Evolutionary conservation across 2,888 invertebrate genomes (phyloP), one percentile per base, ranked within the genome.

Genomic region (Zelleria hepariella): DNA sequence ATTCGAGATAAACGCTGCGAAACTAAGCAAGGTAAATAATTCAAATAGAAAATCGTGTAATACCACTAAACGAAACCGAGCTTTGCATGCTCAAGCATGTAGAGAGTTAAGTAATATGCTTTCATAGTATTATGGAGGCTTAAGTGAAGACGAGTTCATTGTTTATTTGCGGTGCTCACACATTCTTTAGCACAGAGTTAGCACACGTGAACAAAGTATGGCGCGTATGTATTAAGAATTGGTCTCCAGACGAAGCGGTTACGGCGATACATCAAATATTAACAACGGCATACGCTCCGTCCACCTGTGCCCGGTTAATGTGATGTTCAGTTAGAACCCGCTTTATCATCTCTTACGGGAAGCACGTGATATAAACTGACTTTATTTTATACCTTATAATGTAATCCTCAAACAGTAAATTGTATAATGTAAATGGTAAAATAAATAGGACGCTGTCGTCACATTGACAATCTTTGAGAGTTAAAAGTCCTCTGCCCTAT

Each of bases 191-290:
- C 1, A 51, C 15, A 10, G 18, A 51, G 8, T 51, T 5, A 51
- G 23, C 10, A 23, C 23, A 21, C 5, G 23, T 54, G 18, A 54
- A 54, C 54, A 54, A 54, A 26, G 54, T 54, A 54, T n/a, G 21
- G 23, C 51, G 51, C 26, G 32, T 56, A 15, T 54, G 26, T 54
- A 54, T 18, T 54, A 54, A 54, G 54, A 54, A 54, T 25, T 26
- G 54, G 54, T 54, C 54, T 26, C 54, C 56, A 26, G 51, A 56
- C 48, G 56, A 59, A 25, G 56, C 58, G 49, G 77, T 77, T 78
- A 79, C 73, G 77, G 70, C 68, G 72, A 68, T 74, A 72, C 78
- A 83, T 85, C 74, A 81, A 84, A 82, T 83, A 85, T 85, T 83
- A 78, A 85, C 71, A 72, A 69, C 67, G 67, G 68, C 66, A 70